Conservation (phyloP, 2,888 invertebrate genomes). For the Metallyticus violacea region DNA sequence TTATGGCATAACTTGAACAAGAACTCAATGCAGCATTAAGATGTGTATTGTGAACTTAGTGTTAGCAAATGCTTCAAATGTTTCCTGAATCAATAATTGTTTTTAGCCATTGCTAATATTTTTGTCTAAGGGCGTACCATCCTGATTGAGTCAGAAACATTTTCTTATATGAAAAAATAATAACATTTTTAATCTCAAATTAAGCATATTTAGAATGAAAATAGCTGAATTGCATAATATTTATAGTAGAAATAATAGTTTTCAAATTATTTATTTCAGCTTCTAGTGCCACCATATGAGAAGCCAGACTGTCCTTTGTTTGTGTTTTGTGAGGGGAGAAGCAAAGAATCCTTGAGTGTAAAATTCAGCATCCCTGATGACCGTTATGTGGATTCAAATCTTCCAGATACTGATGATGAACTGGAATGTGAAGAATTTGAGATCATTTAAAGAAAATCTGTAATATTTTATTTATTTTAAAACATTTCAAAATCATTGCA, state of each 20-base stretch:
- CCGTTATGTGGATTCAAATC: background rate
- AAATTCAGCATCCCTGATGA: constrained; percentile 40
- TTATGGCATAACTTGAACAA: too few species aligned
- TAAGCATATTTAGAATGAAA: too few species aligned
- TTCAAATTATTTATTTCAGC: constrained; percentile 43
- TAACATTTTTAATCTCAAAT: too few species aligned
- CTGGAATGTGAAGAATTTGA: constrained; percentile 73
- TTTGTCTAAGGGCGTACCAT: too few species aligned
- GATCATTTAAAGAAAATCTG: constrained; percentile 51
- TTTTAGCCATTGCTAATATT: too few species aligned
- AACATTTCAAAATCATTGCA: background rate
- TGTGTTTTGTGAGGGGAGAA: constrained; percentile 71
- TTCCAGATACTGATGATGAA: constrained; percentile 59
- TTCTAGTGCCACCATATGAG: constrained; percentile 51
- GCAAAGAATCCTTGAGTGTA: constrained; percentile 49
- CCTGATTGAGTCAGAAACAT: too few species aligned
- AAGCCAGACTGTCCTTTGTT: constrained; percentile 77
- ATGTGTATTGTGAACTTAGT: too few species aligned
- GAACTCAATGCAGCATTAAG: too few species aligned
- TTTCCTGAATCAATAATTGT: too few species aligned
- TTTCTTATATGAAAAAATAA: too few species aligned
- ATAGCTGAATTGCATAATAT: too few species aligned
- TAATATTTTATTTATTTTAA: background rate
- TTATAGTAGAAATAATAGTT: background rate
- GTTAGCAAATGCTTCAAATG: too few species aligned